These are phyloP conservation scores for Agapornis canus DNA, from an alignment of 2,797 vertebrate species.

Conservation along the genomic window DNA sequence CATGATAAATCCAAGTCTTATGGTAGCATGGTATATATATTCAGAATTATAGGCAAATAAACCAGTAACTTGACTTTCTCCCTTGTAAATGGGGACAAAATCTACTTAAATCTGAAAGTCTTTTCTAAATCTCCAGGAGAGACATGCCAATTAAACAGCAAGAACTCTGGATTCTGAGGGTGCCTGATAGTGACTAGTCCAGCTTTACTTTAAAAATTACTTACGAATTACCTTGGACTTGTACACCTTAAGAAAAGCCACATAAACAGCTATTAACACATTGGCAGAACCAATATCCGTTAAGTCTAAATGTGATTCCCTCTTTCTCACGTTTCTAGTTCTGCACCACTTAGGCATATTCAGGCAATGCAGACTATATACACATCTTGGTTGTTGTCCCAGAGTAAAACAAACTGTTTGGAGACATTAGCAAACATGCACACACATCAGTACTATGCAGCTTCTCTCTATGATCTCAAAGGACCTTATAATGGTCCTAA, in stretches of 20 bases:
- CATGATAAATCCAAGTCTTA: neutral
- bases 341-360: neutral
- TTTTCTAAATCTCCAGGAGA: neutral
- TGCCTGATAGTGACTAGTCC: neutral
- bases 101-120: neutral
- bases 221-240: neutral
- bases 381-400: neutral
- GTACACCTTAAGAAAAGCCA: neutral
- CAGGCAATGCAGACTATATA: neutral
- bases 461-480: neutral
- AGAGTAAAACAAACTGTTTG: neutral
- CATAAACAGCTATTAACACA: neutral
- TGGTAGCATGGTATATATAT: neutral
- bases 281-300: fast-evolving
- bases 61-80: neutral
- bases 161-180: neutral
- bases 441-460: neutral
- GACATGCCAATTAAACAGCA: neutral
- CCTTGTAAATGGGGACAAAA: neutral
- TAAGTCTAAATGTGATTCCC: neutral
- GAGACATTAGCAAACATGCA: neutral
- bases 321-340: neutral
- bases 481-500: neutral
- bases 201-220: neutral
- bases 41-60: neutral